phyloP scores from a whole-genome alignment of 2,113 vertebrate genomes.

The Stomatorhinus ivindoensis region DNA sequence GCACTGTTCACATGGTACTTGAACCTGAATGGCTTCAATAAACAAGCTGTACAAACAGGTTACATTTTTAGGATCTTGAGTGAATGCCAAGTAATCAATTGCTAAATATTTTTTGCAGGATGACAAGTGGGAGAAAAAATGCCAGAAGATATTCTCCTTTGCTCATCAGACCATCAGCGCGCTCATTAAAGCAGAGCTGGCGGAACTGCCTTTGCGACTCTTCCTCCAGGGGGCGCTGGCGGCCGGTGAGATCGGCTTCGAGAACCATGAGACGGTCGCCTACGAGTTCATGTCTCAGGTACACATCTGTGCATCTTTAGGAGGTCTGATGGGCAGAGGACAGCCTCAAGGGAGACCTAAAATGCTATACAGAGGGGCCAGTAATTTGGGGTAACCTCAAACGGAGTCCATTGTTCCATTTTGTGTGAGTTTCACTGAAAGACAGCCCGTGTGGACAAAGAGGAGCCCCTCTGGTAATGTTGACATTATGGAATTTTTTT shows the following conservation, averaged over 20 bases:
- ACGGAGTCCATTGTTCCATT: not conserved
- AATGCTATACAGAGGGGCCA: not conserved
- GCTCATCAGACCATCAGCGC: constrained; percentile 97
- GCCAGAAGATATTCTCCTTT: constrained; percentile 98
- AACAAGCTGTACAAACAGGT: not conserved
- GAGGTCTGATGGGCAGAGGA: not conserved
- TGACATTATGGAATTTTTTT: not conserved
- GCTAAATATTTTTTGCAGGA: constrained; percentile 59
- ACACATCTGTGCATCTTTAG: not conserved
- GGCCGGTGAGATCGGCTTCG: constrained; percentile 93
- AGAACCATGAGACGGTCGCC: constrained; percentile 96
- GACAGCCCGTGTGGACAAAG: not conserved
- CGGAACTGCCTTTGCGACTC: constrained; percentile 86
- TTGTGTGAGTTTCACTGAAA: not conserved
- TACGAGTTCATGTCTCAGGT: constrained; percentile 99
- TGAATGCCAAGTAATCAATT: not conserved
- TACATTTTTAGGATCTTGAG: not conserved
- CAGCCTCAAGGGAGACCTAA: not conserved
- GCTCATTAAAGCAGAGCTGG: constrained; percentile 92
- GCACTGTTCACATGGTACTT: not conserved
- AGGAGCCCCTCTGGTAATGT: not conserved
- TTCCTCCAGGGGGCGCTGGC: constrained; percentile 95
- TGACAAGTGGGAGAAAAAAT: constrained; percentile 99
- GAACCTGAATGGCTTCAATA: not conserved
- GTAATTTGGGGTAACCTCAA: not conserved